Conservation (phyloP, 2,888 invertebrate species). For the Dryobota labecula region DNA sequence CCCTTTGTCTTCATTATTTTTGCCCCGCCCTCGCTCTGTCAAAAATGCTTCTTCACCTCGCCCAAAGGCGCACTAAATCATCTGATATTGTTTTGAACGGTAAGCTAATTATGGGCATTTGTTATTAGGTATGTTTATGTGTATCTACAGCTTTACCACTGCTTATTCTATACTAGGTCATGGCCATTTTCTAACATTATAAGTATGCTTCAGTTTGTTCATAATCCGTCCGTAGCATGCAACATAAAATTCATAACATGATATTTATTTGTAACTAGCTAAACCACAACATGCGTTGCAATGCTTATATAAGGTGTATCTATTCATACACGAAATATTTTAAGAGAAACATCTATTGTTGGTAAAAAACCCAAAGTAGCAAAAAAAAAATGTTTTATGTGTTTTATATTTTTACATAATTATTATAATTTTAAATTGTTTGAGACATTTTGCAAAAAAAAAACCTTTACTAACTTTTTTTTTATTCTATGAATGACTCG, state of each 20-base stretch:
- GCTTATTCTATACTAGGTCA: neutral
- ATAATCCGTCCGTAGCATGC: neutral
- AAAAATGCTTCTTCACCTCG: conserved; percentile 58
- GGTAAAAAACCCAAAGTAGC: too few species aligned
- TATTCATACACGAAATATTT: too few species aligned
- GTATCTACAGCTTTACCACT: neutral
- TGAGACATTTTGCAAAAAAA: too few species aligned
- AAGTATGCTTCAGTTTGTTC: neutral
- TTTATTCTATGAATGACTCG: too few species aligned
- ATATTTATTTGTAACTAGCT: neutral
- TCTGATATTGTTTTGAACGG: conserved; percentile 50
- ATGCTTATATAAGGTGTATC: too few species aligned
- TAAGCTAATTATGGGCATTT: conserved; percentile 51
- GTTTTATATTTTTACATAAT: too few species aligned
- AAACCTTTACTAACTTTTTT: too few species aligned
- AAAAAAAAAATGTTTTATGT: too few species aligned
- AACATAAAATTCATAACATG: neutral
- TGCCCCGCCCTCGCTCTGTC: conserved; percentile 59
- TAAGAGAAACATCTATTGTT: too few species aligned
- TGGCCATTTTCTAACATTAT: neutral
- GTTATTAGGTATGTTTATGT: conserved; percentile 27
- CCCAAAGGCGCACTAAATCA: conserved; percentile 48
- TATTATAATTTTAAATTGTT: too few species aligned
- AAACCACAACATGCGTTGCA: too few species aligned
- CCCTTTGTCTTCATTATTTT: conserved; percentile 66